Conservation (phyloP, 37 sponge, comb jelly and placozoan species). For the Aphrocallistes beatrix region DNA sequence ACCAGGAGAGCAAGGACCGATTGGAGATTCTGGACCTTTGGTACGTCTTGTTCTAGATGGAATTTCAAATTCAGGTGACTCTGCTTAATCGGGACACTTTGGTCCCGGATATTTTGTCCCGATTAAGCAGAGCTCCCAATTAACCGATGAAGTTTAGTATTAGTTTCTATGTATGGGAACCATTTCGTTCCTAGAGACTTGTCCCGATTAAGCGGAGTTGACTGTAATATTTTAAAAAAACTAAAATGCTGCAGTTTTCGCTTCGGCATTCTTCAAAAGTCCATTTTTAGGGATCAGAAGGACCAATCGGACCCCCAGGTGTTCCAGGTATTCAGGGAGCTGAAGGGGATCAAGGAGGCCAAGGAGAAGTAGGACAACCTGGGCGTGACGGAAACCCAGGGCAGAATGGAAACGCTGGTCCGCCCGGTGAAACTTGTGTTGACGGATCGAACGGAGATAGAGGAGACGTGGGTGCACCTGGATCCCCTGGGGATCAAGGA, state of each 20-base stretch:
- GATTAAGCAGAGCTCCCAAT: too few relatives aligned
- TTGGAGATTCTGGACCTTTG: constrained; percentile 3
- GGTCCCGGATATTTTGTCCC: too few relatives aligned
- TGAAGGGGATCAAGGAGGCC: neutral
- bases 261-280: too few relatives aligned
- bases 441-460: neutral
- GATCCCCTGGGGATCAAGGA: neutral
- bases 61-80: too few relatives aligned
- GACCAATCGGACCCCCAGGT: neutral
- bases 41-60: too few relatives aligned
- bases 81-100: too few relatives aligned
- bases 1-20: neutral
- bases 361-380: neutral
- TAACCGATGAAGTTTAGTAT: too few relatives aligned
- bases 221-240: too few relatives aligned
- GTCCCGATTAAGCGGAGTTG: too few relatives aligned
- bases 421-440: neutral
- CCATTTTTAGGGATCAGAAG: neutral
- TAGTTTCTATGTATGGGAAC: too few relatives aligned
- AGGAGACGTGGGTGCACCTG: neutral
- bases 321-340: neutral
- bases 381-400: constrained; percentile 2
- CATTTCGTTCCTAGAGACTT: too few relatives aligned
- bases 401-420: neutral
- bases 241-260: too few relatives aligned